Evolutionary conservation across 2,113 vertebrate genomes (phyloP).

Genomic region (Chamaetylas fuelleborni): DNA sequence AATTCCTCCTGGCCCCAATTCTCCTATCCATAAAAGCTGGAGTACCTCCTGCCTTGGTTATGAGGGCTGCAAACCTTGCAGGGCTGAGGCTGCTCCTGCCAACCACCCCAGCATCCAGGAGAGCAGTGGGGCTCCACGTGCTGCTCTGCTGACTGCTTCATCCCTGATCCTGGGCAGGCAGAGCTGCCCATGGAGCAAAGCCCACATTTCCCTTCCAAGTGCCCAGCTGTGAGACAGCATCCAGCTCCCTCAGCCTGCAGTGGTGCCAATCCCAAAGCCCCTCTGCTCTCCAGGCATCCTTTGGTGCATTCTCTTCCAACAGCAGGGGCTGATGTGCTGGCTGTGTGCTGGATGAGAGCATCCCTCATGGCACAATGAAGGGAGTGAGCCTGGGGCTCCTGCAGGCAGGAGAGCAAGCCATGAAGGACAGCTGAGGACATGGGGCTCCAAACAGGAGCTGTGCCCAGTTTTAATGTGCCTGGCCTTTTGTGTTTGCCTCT

Average conservation of each 20-base stretch:
- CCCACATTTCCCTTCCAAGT: neutral
- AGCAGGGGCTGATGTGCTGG: rapidly evolving
- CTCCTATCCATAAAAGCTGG: neutral
- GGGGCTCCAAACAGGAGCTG: neutral
- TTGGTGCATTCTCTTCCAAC: neutral
- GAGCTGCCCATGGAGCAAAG: neutral
- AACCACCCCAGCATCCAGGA: neutral
- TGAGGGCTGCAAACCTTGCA: neutral
- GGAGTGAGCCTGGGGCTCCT: neutral
- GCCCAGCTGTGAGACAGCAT: neutral
- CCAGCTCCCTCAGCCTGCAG: rapidly evolving
- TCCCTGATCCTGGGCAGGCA: neutral
- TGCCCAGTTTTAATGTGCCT: neutral
- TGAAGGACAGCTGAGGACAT: neutral
- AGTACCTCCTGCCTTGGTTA: neutral
- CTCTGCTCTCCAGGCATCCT: neutral
- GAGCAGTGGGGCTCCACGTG: rapidly evolving
- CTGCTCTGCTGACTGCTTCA: neutral
- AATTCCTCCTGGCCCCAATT: neutral
- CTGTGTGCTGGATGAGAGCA: neutral
- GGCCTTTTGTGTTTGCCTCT: neutral
- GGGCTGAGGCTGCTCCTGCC: neutral
- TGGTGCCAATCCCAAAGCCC: neutral
- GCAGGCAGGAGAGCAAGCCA: neutral
- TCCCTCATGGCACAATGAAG: neutral